phyloP scores from a whole-genome alignment of 2,113 vertebrate genomes.

The Ceratotherium simum region DNA sequence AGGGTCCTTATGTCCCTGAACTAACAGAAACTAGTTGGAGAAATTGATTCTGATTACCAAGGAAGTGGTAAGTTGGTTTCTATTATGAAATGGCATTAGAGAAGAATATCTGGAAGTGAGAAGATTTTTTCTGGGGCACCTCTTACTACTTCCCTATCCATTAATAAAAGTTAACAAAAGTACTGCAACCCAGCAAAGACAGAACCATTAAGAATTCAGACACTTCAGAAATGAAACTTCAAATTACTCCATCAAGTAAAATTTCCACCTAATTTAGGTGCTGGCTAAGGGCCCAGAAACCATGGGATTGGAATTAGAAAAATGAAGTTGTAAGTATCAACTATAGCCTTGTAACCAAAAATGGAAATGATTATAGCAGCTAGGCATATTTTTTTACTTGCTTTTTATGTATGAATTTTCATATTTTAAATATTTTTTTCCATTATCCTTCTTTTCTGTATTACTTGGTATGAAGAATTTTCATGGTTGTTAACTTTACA shows the following conservation, averaged over 20 bases:
- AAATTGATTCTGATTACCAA: background rate
- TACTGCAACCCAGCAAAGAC: background rate
- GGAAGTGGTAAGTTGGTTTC: background rate
- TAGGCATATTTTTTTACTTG: background rate
- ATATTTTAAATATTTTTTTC: constrained; percentile 25
- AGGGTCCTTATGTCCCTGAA: background rate
- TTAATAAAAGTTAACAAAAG: constrained; percentile 10
- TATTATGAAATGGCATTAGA: background rate
- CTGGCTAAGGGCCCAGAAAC: background rate
- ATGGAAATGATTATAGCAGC: background rate
- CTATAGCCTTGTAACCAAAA: background rate
- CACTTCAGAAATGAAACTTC: constrained; percentile 2
- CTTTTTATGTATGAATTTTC: background rate
- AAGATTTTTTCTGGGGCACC: background rate
- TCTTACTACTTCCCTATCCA: background rate
- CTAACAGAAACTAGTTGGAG: background rate
- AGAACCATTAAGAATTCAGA: background rate
- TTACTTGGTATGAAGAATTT: background rate
- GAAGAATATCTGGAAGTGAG: background rate
- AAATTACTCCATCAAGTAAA: background rate
- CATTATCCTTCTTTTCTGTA: background rate
- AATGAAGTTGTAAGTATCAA: background rate
- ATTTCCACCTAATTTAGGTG: background rate
- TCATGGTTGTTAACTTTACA: background rate
- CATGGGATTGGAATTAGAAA: background rate